Conservation (phyloP, 2,888 invertebrate genomes). For the Drosophila colorata region DNA sequence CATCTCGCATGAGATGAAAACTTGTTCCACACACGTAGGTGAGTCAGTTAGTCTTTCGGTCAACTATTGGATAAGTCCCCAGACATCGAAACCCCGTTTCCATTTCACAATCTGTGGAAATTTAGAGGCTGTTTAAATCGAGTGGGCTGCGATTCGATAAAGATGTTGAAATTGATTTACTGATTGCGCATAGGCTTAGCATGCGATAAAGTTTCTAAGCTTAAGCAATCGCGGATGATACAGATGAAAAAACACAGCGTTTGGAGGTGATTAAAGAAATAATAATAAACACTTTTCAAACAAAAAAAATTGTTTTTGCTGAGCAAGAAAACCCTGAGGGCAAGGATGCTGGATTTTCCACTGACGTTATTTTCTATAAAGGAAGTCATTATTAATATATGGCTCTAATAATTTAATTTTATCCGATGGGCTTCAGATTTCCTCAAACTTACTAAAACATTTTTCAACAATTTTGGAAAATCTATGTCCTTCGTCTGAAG, state of each 20-base stretch:
- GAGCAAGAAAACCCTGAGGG: too few species aligned
- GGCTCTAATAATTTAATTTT: too few species aligned
- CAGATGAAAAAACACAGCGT: not conserved
- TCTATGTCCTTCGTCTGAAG: too few species aligned
- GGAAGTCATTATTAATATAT: too few species aligned
- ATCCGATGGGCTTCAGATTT: too few species aligned
- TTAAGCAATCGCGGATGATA: not conserved
- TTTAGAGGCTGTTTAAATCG: slow-evolving; percentile 39
- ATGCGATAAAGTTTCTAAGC: slow-evolving; percentile 2
- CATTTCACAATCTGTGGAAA: slow-evolving; percentile 77
- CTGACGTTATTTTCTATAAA: too few species aligned
- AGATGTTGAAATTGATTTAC: slow-evolving; percentile 32
- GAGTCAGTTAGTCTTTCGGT: slow-evolving; percentile 42
- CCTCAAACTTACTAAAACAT: too few species aligned
- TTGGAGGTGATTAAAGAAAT: not conserved
- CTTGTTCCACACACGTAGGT: slow-evolving; percentile 53
- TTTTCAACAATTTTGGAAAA: too few species aligned
- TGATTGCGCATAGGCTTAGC: not conserved
- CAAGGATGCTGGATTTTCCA: too few species aligned
- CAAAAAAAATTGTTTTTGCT: too few species aligned
- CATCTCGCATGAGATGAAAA: slow-evolving; percentile 46
- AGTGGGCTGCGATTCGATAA: slow-evolving; percentile 34
- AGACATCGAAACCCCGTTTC: slow-evolving; percentile 23
- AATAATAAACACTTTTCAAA: not conserved
- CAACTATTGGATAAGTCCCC: slow-evolving; percentile 19